Base-by-base conservation (phyloP, 2,113 vertebrate species). In the Cygnus atratus region DNA sequence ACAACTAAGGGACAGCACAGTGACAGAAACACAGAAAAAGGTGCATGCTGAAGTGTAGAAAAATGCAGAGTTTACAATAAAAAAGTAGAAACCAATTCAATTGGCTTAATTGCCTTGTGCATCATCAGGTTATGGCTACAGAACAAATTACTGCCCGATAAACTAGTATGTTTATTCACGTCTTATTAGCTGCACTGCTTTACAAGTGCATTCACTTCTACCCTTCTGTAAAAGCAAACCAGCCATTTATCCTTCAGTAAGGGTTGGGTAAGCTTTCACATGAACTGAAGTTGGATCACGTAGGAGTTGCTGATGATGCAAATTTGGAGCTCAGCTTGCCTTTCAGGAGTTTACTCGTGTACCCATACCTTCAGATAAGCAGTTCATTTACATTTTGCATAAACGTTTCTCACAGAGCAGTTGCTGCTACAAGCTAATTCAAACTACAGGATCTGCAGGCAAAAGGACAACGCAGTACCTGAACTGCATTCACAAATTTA, bases 141-240 rank as follows among this genome's bases (percentile, higher is more conserved):
- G 81, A 93, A 91, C 84, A 87, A 97, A 93, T 84, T 16, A 81
- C 73, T 89, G 61, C 48, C 89, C 81, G 77, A 89, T 37, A 93
- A 88, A 92, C 80, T 57, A 84, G 66, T 81, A 70, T 55, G 87
- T 79, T 82, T 92, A 91, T 89, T 95, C 84, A 76, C n/a, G 81
- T 89, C 93, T 93, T 65, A 55, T 82, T 91, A 89, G 91, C 81
- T 78, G 54, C 70, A 89, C 66, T 68, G 73, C 92, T 57, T 31
- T 89, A 62, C 15, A 8, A 41, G 31, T 73, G 74, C 57, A 37
- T 62, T 91, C 50, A 25, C 44, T 95, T 95, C 79, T 62, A 89
- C 75, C 74, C 92, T 94, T 71, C 79, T 66, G 55, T 66, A 39
- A 94, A 61, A 79, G 48, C 72, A 84, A 94, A 37, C 62, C 72